A percentile compares a stretch with the other conserved stretches of the same genome.
Evolutionary conservation across 2,888 invertebrate species (phyloP).

Genomic region (Cataglyphis rosenhaueri): DNA sequence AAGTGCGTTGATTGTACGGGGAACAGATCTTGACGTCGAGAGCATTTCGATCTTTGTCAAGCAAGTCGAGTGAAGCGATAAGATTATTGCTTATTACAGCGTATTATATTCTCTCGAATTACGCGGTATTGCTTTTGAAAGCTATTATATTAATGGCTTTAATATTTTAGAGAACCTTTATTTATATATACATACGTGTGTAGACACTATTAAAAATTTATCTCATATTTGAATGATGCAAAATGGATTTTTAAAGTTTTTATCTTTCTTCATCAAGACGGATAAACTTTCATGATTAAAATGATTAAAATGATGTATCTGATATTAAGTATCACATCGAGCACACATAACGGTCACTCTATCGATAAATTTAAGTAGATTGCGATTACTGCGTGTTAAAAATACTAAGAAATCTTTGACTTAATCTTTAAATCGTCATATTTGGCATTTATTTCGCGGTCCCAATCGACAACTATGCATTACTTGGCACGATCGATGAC

Average conservation of each 20-base stretch:
- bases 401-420: constrained; percentile 4
- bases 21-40: constrained; percentile 53
- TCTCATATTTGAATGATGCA: not conserved
- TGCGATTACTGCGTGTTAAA: not conserved
- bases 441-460: constrained; percentile 11
- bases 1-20: constrained; percentile 66
- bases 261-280: not conserved
- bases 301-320: not conserved
- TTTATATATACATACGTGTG: not conserved
- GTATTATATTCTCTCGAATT: constrained; percentile 5
- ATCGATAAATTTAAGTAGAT: constrained; percentile 21
- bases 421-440: constrained; percentile 41
- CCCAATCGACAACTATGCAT: constrained; percentile 64
- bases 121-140: not conserved
- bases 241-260: not conserved
- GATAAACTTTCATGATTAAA: not conserved
- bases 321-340: not conserved
- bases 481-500: constrained; percentile 66
- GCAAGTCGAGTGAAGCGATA: constrained; percentile 30
- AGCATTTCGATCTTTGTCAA: constrained; percentile 29
- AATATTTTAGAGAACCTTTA: not conserved
- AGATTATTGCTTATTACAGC: constrained; percentile 40
- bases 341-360: not conserved
- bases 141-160: constrained; percentile 2
- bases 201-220: not conserved